Percentiles rank a stretch among this genome's conserved stretches.
Evolutionary conservation across 2,888 invertebrate species (phyloP).

Genomic region (Drosophila pseudotalamancana): DNA sequence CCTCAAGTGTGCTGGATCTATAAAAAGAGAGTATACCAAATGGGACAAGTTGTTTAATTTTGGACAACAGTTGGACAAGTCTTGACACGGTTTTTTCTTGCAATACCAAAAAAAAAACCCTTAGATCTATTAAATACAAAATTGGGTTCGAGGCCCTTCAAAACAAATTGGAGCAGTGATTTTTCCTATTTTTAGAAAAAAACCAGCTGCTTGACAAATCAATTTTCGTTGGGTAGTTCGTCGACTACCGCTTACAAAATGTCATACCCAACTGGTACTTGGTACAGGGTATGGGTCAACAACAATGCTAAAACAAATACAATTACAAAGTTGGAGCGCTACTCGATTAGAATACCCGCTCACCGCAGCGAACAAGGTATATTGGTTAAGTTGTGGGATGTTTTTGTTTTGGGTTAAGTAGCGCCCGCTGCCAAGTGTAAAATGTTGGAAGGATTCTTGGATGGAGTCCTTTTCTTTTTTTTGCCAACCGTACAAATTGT

Average conservation of each 20-base stretch:
- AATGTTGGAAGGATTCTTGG: background rate
- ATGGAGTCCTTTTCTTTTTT: background rate
- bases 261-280: constrained; percentile 16
- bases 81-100: constrained; percentile 24
- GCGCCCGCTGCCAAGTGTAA: constrained; percentile 3
- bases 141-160: constrained; percentile 7
- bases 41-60: constrained; percentile 35
- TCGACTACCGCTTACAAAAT: constrained; percentile 30
- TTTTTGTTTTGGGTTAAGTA: background rate
- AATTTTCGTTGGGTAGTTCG: constrained; percentile 30
- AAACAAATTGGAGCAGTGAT: constrained; percentile 27
- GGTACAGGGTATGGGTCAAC: constrained; percentile 6
- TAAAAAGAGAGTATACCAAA: constrained; percentile 82
- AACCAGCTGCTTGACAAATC: constrained; percentile 21
- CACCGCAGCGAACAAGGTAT: background rate
- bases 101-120: constrained; percentile 27
- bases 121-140: constrained; percentile 62
- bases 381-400: no score
- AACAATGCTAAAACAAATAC: constrained; percentile 49
- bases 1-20: constrained; percentile 87
- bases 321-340: constrained; percentile 41
- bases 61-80: constrained; percentile 26
- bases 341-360: constrained; percentile 9
- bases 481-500: constrained; percentile 18
- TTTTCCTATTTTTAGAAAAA: constrained; percentile 22